Base-by-base conservation (phyloP, 2,888 invertebrate genomes). In the Polydrusus pterygomalis region DNA sequence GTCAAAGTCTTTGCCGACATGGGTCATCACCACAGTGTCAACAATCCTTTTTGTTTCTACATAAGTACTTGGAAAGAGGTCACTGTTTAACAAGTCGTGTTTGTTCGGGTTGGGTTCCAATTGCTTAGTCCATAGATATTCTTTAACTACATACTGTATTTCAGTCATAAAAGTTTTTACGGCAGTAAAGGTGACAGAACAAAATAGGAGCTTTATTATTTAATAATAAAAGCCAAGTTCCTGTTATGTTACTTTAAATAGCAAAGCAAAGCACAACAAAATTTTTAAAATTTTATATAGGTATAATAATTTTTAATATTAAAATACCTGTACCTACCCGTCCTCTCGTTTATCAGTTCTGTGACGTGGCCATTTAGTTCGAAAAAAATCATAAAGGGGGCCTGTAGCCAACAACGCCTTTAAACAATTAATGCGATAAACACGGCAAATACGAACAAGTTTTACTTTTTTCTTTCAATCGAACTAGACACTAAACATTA, bases 21-120 rank as follows among this genome's bases (percentile, higher is more conserved):
- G 64, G 64, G 30, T 64, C 49, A 30, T 49, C 64, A 64, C 34
- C 25, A 9, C n/a, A 64, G 47, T 64, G 64, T 30, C n/a, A 64
- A 64, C 64, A 64, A n/a, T 17, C 49, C 30, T 17, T 49, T 64
- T 64, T 47, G 64, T 64, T 64, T 64, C 34, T n/a, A 49, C 64
- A 30, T 15, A 47, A 20, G 40, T 40, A n/a, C 47, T 64, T 47
- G 17, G 15, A 2, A 34, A n/a, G 64, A 45, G n/a, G 25, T 45
- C 9, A 45, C n/a, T 30, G 47, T 45, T 45, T 60, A 17, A 60
- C 47, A 45, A n/a, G 18, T 63, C 30, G 45, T 63, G 30, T 63
- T 63, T 45, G 63, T 38, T 25, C 38, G 25, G 63, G 43, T 47
- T 60, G 58, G 38, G 38, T 38, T 60, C 15, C 15, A 17, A 60